phyloP scores from a whole-genome alignment of 2,797 vertebrate species.

The Buceros bicornis region DNA sequence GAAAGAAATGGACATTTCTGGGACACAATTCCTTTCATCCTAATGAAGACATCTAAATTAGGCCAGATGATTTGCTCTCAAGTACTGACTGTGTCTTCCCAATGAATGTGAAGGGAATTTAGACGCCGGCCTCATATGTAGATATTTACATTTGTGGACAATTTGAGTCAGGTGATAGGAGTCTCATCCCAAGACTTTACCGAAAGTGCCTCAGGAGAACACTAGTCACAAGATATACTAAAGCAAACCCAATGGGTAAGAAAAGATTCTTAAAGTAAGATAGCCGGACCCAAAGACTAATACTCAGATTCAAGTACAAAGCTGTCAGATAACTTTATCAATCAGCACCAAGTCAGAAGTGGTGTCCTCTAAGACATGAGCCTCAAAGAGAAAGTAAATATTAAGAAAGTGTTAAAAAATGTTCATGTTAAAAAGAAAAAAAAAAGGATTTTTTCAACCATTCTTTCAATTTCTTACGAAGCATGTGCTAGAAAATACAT shows the following conservation, averaged over 20 bases:
- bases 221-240: not conserved
- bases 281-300: not conserved
- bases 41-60: not conserved
- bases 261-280: not conserved
- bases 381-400: not conserved
- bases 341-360: not conserved
- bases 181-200: not conserved
- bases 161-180: not conserved
- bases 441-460: fast-evolving
- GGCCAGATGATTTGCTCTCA: not conserved
- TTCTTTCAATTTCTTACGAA: not conserved
- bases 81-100: not conserved
- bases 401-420: not conserved
- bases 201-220: not conserved
- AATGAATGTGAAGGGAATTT: not conserved
- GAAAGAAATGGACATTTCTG: conserved; percentile 16
- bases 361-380: not conserved
- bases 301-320: not conserved
- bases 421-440: not conserved
- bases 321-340: not conserved
- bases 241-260: not conserved
- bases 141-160: not conserved
- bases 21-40: not conserved
- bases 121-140: not conserved
- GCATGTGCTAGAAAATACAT: fast-evolving